Evolutionary conservation across 2,888 invertebrate genomes (phyloP), one percentile per base, ranked within the genome.

Genomic region (Cataglyphis albicans): DNA sequence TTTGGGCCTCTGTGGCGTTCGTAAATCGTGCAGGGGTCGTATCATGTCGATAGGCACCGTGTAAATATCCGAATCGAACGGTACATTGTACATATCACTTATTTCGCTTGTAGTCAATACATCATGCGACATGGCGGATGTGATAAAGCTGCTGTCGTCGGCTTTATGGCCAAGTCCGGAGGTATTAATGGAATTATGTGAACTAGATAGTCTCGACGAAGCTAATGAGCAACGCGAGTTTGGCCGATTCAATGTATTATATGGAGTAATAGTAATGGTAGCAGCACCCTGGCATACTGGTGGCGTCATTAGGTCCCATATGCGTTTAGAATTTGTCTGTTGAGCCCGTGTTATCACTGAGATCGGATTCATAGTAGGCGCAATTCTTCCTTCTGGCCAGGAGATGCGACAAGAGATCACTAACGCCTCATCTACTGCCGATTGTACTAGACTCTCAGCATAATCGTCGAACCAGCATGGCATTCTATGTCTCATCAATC

Each of bases 111-210:
- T 96, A 86, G 97, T 96, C 55, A 98, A 95, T 2, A 97, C 97
- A 92, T 98, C 98, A 92, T 98, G 98, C 0, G 98, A 98, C 95
- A 98, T 98, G 48, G 98, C 98, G 93, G 98, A 98, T 0, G 98
- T 98, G 88, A 98, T 98, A 93, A 98, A 98, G 92, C 97, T 97
- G 29, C 98, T 98, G 94, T 98, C 98, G 93, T 98, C 98, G 1
- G 96, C 97, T 95, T 97, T 97, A 91, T 97, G 97, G 87, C 97
- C 96, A 83, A 98, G 95, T 7, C 94, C 94, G 12, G 93, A 90
- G 7, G 94, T 94, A 70, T 94, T 94, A 84, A 94, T 93, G 0
- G 98, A 98, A 93, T 98, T 98, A 94, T 98, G 98, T 82, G 98
- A 98, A 93, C 97, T 98, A 65, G 98, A 98, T 25, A 98, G 95